Evolutionary conservation across 2,797 vertebrate species (phyloP).

Genomic region (Buphagus erythrorhynchus): DNA sequence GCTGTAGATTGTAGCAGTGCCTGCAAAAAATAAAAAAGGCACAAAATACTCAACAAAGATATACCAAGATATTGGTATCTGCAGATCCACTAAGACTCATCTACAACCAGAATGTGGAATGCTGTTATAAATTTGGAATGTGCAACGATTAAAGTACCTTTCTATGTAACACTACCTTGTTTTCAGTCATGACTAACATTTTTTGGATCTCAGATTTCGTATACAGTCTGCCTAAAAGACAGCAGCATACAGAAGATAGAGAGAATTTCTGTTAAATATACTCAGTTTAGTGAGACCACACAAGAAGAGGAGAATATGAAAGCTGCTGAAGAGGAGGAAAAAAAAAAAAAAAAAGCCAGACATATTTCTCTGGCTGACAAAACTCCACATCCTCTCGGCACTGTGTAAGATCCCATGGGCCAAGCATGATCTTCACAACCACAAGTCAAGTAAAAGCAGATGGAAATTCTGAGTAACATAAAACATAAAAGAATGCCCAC

Average conservation of each 20-base stretch:
- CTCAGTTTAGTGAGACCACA: slow-evolving; percentile 75
- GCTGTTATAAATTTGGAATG: slow-evolving; percentile 7
- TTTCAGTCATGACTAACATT: slow-evolving; percentile 23
- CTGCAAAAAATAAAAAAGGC: slow-evolving; percentile 57
- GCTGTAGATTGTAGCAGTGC: slow-evolving; percentile 76
- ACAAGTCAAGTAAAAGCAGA: slow-evolving; percentile 85
- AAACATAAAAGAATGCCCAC: slow-evolving; percentile 64
- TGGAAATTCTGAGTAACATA: slow-evolving; percentile 76
- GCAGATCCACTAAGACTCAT: not conserved
- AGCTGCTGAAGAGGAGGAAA: slow-evolving; percentile 23
- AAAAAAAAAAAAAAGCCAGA: slow-evolving; percentile 55
- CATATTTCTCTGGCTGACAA: slow-evolving; percentile 85
- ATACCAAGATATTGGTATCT: not conserved
- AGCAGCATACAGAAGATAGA: slow-evolving; percentile 63
- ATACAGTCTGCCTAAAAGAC: slow-evolving; percentile 41
- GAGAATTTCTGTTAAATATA: slow-evolving; percentile 63
- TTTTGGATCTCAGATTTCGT: slow-evolving; percentile 49
- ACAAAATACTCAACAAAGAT: not conserved
- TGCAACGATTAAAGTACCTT: slow-evolving; percentile 23
- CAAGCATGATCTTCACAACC: slow-evolving; percentile 81
- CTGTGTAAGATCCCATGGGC: slow-evolving; percentile 73
- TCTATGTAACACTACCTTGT: slow-evolving; percentile 33
- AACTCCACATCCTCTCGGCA: slow-evolving; percentile 83
- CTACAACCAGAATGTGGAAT: slow-evolving; percentile 21
- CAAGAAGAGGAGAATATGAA: slow-evolving; percentile 75